Base-by-base conservation (phyloP, 2,888 invertebrate genomes). In the Masnerella sp. region DNA sequence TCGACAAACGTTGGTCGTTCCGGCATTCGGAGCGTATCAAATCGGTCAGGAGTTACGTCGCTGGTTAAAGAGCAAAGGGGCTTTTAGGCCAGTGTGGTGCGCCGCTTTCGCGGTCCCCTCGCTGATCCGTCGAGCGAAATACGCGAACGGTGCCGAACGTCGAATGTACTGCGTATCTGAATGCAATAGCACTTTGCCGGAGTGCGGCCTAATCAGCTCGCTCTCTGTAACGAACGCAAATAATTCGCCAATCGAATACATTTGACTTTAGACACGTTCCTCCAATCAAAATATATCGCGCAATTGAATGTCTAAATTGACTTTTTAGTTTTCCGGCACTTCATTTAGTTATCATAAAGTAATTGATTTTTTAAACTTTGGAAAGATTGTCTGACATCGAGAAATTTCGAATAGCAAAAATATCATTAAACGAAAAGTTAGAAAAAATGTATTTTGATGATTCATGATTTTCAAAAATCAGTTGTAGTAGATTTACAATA, bases 41-140 rank as follows among this genome's bases (percentile, higher is more conserved):
- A 70, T 67, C 62, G 70, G 61, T 65, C 56, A 70, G 54, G 43
- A 69, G 51, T 42, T 51, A 47, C 61, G 56, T 69, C 51, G 42
- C 30, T 14, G 61, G 64, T 70, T 74, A 65, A 74, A 69, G 69
- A 69, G 74, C 74, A 70, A 74, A 74, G 56, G 70, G 62, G 70
- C 70, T 74, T 74, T 70, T 51, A 64, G 59, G 40, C 58, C 32
- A 47, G 25, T 59, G 69, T 9, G 69, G 64, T 49, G 62, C 18
- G 36, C 56, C 58, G 45, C 42, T 36, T n/a, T 59, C 69, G 64
- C 51, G 68, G 65, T 56, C 42, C 58, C 17, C 42, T 54, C 54
- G 45, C 14, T 17, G 43, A 32, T 74, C 47, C 52, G 52, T 40
- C 61, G 12, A 51, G 58, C 59, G 54, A 49, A 70, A 67, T 59